Evolutionary conservation across 2,113 vertebrate genomes (phyloP), one percentile per base, ranked within the genome.

Genomic region (Cochlearius cochlearius): DNA sequence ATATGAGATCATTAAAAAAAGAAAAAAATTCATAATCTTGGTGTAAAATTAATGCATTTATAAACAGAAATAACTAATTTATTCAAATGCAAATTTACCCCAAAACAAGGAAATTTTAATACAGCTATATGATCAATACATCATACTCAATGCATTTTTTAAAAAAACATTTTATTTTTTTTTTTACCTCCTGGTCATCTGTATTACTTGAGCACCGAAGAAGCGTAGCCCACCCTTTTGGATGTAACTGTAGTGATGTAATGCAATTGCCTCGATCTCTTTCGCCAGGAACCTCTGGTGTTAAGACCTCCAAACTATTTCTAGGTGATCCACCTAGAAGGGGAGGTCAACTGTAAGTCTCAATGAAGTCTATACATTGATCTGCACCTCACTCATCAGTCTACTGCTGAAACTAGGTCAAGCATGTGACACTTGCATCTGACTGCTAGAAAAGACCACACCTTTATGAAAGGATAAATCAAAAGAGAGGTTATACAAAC

Each of bases 131-230:
- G 11, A 56, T 7, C 3, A 1, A 81, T 45, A 34, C 10, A 68
- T 49, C 30, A 78, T 49, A 75, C 27, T 64, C 27, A 53, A 69
- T 2, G 0, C 21, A 36, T 85, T 12, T 73, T 36, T 58, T 32
- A 15, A 27, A 53, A 30, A 27, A 27, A 16, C 0, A 1, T 16
- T 16, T 36, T 62, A 76, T 6, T 18, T 67, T 36, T 60, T 78
- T 6, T 18, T 67, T 84, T 98, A 99, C 99, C 99, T 99, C 99
- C 95, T 99, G 99, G 95, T 99, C 99, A 41, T 99, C 99, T 76
- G 98, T 99, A 98, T 99, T 99, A 98, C 99, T 99, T 87, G 99
- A 99, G 98, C 99, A 99, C 19, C 99, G 98, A 72, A 99, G 99
- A 89, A 99, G 98, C 0, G 99, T 98, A 86, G 99, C 99, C 99